A percentile compares a stretch with the other conserved stretches of the same genome.
phyloP scores from a whole-genome alignment of 2,797 vertebrate genomes.

The Coccyzus lansbergi region DNA sequence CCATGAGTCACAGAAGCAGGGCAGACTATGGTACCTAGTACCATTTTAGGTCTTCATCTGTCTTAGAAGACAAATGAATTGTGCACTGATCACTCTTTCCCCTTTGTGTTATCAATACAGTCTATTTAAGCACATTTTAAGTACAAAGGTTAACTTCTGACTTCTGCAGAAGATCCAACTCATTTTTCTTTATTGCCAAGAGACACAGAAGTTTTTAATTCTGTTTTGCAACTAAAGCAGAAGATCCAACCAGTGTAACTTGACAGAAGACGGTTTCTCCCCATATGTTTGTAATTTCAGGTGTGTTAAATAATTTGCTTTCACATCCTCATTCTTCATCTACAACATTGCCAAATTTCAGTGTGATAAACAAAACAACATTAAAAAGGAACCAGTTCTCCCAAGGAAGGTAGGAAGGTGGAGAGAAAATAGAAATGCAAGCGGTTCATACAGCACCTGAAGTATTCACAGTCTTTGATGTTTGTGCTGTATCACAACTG shows the following conservation, averaged over 20 bases:
- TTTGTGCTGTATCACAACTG: constrained; percentile 21
- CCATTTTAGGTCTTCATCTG: neutral
- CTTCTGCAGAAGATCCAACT: neutral
- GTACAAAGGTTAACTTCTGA: neutral
- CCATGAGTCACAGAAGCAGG: neutral
- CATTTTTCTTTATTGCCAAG: neutral
- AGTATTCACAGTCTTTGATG: constrained; percentile 14
- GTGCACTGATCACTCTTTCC: neutral
- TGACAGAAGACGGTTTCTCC: neutral
- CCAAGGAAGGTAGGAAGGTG: neutral
- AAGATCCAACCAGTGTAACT: neutral
- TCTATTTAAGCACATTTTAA: neutral
- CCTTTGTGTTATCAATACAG: neutral
- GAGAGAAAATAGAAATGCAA: constrained; percentile 25
- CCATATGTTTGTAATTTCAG: neutral
- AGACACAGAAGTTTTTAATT: neutral
- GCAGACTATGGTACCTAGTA: neutral
- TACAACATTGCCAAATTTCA: neutral
- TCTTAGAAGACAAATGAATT: neutral
- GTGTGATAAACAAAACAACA: neutral
- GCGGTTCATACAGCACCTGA: neutral
- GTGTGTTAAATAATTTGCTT: neutral
- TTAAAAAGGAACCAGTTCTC: neutral
- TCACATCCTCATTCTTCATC: neutral
- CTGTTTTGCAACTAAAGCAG: neutral